Percentiles rank a stretch among this genome's conserved stretches.
These are phyloP conservation scores for Drosophila rellima DNA, from an alignment of 2,888 invertebrate genomes.

Conservation along the genomic window DNA sequence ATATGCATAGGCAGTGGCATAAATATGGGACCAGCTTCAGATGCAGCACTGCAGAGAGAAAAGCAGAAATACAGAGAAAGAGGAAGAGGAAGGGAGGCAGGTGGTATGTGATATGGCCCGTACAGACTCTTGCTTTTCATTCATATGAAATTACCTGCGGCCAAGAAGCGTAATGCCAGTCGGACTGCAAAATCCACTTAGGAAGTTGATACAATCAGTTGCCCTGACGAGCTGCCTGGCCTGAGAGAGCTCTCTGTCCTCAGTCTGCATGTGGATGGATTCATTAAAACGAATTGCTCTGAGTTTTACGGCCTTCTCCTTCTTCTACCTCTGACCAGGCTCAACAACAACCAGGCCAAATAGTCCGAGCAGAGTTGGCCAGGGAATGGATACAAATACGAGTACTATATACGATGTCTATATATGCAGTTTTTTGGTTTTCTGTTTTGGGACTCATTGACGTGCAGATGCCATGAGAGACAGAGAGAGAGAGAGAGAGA, in stretches of 20 bases:
- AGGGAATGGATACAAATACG: constrained; percentile 48
- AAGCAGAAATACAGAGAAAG: background rate
- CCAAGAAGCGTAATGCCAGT: constrained; percentile 82
- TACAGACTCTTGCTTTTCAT: constrained; percentile 78
- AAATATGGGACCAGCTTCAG: constrained; percentile 37
- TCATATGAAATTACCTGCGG: constrained; percentile 83
- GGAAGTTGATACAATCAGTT: constrained; percentile 82
- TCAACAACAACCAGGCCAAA: constrained; percentile 48
- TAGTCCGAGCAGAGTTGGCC: constrained; percentile 45
- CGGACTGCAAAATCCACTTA: constrained; percentile 82
- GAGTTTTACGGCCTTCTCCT: constrained; percentile 65
- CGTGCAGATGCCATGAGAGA: constrained; percentile 43
- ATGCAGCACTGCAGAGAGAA: constrained; percentile 26
- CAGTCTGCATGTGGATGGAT: constrained; percentile 77
- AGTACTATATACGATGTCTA: constrained; percentile 17
- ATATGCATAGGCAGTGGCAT: constrained; percentile 59
- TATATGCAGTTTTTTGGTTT: constrained; percentile 51
- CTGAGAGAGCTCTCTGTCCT: constrained; percentile 10
- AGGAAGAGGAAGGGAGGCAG: background rate
- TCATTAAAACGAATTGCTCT: constrained; percentile 82
- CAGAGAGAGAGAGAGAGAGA: background rate
- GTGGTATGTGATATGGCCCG: constrained; percentile 30
- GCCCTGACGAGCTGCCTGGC: constrained; percentile 59
- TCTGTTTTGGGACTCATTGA: constrained; percentile 76
- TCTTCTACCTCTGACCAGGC: constrained; percentile 30